Evolutionary conservation across 2,888 invertebrate species (phyloP), one percentile per base, ranked within the genome.

Genomic region (Diadegma fenestrale): DNA sequence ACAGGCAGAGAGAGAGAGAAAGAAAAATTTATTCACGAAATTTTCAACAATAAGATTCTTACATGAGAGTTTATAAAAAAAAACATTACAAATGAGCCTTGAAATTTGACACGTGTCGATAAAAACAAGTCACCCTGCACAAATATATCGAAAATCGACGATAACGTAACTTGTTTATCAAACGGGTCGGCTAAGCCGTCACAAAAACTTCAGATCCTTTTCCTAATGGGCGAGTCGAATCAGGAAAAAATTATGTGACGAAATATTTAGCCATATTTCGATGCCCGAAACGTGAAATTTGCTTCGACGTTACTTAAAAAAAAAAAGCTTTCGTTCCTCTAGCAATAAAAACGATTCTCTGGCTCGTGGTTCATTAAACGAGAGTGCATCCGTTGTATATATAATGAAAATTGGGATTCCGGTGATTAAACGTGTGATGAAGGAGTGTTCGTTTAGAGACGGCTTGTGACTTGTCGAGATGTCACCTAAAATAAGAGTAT

Each of bases 401-500:
- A 45, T 45, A 30, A 14, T 22, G 37, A 54, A 69, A 68, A 82
- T 82, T 75, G 66, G 79, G 66, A 80, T 84, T 82, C 48, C 71
- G 61, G 17, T 58, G 76, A 75, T 80, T 33, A 80, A 82, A 79
- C 45, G 75, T 72, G 75, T 48, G 30, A 26, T 54, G 37, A 51
- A 8, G 54, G 33, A 51, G 30, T 82, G 85, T 85, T 85, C 82
- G 79, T 82, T 69, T 48, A 82, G 79, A 82, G 79, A 85, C 82
- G 71, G 63, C 79, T 80, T 66, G 85, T 85, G 82, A 80, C 80
- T 80, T 66, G 69, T 79, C 76, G 71, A 37, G 64, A 78, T 78
- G 68, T 78, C 19, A 43, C 41, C 58, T 58, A 51, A 22, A 66
- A 37, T 30, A 58, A 63, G 76, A 51, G 54, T 61, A 41, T 45